A percentile compares a stretch with the other conserved stretches of the same genome.
phyloP scores from a whole-genome alignment of 2,797 vertebrate species.

The Melanotaenia nigrans region DNA sequence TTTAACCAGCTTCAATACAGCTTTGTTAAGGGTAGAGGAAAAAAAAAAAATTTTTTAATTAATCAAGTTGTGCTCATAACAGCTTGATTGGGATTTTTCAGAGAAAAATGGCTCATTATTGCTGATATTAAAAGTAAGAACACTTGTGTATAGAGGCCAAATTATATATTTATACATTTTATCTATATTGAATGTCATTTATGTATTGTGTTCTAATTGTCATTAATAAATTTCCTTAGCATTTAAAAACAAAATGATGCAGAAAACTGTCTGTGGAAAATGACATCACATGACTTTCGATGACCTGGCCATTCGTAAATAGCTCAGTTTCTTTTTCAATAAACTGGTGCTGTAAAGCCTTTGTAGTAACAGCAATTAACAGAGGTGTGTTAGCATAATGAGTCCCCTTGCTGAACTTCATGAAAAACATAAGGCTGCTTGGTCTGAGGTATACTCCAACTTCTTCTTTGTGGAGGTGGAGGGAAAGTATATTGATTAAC shows the following conservation, averaged over 20 bases:
- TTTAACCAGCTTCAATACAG: constrained; percentile 25
- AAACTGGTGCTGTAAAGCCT: constrained; percentile 28
- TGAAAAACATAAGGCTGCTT: constrained; percentile 62
- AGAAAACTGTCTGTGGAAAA: constrained; percentile 7
- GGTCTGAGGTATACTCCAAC: constrained; percentile 46
- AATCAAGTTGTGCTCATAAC: constrained; percentile 31
- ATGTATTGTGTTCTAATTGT: constrained; percentile 57
- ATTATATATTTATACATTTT: constrained; percentile 48
- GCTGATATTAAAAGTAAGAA: constrained; percentile 35
- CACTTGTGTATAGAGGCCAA: constrained; percentile 15
- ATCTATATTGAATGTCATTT: constrained; percentile 41
- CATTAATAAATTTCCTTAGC: constrained; percentile 27
- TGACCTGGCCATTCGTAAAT: constrained; percentile 43
- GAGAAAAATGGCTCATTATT: constrained; percentile 41
- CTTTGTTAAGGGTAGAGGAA: constrained; percentile 1
- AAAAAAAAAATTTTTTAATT: not conserved
- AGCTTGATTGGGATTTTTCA: constrained; percentile 16
- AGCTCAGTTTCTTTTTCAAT: constrained; percentile 27
- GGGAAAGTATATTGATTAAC: constrained; percentile 77
- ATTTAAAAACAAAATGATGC: constrained; percentile 9
- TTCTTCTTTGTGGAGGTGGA: constrained; percentile 62
- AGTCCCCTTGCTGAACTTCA: constrained; percentile 52
- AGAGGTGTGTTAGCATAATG: constrained; percentile 57
- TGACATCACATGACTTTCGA: not conserved
- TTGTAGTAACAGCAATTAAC: constrained; percentile 59